Evolutionary conservation across 1,140 invertebrate species (phyloP).

Genomic region (Trachymyrmex cornetzi): DNA sequence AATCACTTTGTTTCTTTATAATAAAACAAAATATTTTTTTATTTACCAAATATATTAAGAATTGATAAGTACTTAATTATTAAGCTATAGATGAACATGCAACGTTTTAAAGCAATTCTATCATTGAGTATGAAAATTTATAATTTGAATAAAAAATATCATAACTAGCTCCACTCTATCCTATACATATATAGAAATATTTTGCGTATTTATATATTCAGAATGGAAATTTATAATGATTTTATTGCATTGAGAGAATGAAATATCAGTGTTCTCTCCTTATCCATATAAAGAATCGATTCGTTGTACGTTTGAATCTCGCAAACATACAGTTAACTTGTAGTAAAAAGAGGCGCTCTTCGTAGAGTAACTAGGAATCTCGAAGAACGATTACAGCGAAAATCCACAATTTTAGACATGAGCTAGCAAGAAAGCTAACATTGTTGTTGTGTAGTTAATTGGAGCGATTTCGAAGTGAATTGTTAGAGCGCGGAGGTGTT

Average conservation of each 20-base stretch:
- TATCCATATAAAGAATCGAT: neutral
- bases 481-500: constrained; percentile 72
- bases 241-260: neutral
- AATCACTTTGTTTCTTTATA: too few relatives aligned
- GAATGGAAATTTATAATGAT: neutral
- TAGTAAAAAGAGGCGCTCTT: neutral
- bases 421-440: constrained; percentile 16
- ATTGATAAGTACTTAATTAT: too few relatives aligned
- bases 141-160: too few relatives aligned
- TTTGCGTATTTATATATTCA: neutral
- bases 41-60: too few relatives aligned
- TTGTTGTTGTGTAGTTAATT: constrained; percentile 50
- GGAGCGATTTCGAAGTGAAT: constrained; percentile 59
- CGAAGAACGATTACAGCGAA: constrained; percentile 14
- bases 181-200: neutral
- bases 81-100: too few relatives aligned
- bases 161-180: too few relatives aligned
- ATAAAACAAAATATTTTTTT: too few relatives aligned
- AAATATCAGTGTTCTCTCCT: neutral
- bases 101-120: too few relatives aligned
- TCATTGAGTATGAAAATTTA: too few relatives aligned
- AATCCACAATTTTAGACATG: constrained; percentile 43
- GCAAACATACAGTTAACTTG: neutral
- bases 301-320: neutral
- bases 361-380: constrained; percentile 3